These are phyloP conservation scores for Dromaius novaehollandiae DNA, from an alignment of 2,113 vertebrate genomes.

Conservation along the genomic window DNA sequence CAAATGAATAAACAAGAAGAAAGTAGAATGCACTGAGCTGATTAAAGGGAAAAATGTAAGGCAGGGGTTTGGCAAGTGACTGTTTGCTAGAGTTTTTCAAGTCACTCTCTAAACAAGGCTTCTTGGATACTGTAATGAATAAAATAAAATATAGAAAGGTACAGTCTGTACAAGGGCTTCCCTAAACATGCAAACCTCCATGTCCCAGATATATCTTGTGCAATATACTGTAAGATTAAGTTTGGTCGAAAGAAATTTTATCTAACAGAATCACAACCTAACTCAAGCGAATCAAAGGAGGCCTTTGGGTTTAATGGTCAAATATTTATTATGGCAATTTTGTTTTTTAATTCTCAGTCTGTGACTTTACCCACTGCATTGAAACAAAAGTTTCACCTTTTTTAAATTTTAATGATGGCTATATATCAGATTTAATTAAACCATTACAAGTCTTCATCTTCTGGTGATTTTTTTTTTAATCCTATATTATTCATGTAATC, in stretches of 20 bases:
- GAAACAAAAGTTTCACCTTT: constrained; percentile 52
- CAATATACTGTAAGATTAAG: constrained; percentile 69
- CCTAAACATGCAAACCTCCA: constrained; percentile 49
- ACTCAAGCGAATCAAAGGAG: constrained; percentile 54
- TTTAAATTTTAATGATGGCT: not conserved
- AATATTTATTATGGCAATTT: constrained; percentile 53
- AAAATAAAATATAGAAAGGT: constrained; percentile 33
- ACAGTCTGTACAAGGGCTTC: constrained; percentile 57
- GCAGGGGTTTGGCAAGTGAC: constrained; percentile 76
- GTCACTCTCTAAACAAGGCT: constrained; percentile 69
- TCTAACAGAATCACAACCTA: constrained; percentile 51
- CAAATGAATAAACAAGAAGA: constrained; percentile 72
- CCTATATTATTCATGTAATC: not conserved
- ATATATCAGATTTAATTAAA: constrained; percentile 19
- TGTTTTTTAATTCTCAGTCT: constrained; percentile 17
- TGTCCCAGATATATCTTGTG: constrained; percentile 54
- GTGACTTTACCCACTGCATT: constrained; percentile 24
- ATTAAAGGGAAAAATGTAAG: constrained; percentile 87
- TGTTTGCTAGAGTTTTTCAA: constrained; percentile 65
- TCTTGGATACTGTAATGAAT: constrained; percentile 56
- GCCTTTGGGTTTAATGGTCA: constrained; percentile 60
- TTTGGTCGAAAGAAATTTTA: constrained; percentile 46
- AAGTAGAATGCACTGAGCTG: constrained; percentile 92
- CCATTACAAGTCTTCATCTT: constrained; percentile 17
- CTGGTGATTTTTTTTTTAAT: not conserved